Conservation (phyloP, 2,113 vertebrate species). For the Monarcha castaneiventris region DNA sequence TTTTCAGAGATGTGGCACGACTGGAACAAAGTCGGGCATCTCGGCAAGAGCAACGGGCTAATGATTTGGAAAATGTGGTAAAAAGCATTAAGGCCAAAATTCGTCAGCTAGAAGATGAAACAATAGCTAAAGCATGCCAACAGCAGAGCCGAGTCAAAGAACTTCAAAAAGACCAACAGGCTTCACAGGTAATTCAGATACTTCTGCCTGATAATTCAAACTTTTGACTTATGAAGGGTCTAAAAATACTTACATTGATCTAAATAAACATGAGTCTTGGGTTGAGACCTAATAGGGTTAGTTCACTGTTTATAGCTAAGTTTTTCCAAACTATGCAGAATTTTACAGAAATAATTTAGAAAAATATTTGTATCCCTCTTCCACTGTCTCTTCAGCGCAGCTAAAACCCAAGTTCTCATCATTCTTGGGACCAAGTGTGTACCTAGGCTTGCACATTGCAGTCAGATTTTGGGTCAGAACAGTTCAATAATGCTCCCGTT, state of each 20-base stretch:
- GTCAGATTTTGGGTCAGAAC: background rate
- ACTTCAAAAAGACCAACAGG: constrained; percentile 76
- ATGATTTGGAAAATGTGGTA: constrained; percentile 81
- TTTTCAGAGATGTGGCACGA: constrained; percentile 76
- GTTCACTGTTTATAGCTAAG: background rate
- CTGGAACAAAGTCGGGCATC: constrained; percentile 71
- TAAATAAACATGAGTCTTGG: background rate
- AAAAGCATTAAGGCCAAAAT: constrained; percentile 81
- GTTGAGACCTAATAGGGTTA: background rate
- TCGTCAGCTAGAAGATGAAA: constrained; percentile 85
- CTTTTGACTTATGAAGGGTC: background rate
- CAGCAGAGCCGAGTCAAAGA: constrained; percentile 75
- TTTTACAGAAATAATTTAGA: background rate
- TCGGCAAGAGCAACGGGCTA: constrained; percentile 74
- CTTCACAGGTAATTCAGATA: constrained; percentile 70
- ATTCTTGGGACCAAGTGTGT: background rate
- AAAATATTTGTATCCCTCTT: background rate
- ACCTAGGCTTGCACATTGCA: background rate
- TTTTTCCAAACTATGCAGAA: background rate
- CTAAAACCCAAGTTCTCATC: background rate
- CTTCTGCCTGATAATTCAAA: background rate
- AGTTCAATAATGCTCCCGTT: background rate
- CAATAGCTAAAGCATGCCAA: constrained; percentile 75
- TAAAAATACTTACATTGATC: background rate
- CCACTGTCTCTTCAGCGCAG: background rate